Evolutionary conservation across 2,888 invertebrate genomes (phyloP).

Genomic region (Cactoblastis cactorum): DNA sequence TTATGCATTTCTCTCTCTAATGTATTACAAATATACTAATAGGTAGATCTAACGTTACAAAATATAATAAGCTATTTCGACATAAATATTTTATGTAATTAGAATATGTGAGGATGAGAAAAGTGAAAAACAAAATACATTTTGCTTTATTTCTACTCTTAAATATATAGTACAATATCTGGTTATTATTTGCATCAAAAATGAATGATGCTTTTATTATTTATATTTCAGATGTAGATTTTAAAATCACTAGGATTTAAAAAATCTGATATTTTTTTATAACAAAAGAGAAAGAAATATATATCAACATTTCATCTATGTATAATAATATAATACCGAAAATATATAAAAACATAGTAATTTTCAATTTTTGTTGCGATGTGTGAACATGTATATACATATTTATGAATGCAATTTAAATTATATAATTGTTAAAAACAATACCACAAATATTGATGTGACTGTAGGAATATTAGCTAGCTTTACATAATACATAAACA

Average conservation of each 20-base stretch:
- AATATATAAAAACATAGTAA: neutral
- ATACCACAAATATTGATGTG: neutral
- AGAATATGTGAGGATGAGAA: neutral
- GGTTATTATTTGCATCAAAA: neutral
- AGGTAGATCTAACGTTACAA: slow-evolving; percentile 19
- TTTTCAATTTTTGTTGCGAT: neutral
- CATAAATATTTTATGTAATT: slow-evolving; percentile 8
- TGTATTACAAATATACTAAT: slow-evolving; percentile 38
- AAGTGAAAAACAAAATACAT: neutral
- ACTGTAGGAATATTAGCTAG: neutral
- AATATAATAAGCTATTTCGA: slow-evolving; percentile 14
- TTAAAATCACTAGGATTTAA: neutral
- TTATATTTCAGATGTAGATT: neutral
- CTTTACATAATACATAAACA: neutral
- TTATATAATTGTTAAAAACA: neutral
- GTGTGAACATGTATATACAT: neutral
- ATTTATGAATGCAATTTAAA: neutral
- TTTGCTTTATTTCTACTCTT: no score
- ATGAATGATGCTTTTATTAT: neutral
- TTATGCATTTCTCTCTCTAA: slow-evolving; percentile 74
- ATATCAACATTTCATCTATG: neutral
- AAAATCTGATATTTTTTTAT: no score
- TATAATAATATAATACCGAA: neutral
- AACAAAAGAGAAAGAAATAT: no score
- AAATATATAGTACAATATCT: no score